Evolutionary conservation across 2,888 invertebrate species (phyloP).

Genomic region (Cerceris rybyensis): DNA sequence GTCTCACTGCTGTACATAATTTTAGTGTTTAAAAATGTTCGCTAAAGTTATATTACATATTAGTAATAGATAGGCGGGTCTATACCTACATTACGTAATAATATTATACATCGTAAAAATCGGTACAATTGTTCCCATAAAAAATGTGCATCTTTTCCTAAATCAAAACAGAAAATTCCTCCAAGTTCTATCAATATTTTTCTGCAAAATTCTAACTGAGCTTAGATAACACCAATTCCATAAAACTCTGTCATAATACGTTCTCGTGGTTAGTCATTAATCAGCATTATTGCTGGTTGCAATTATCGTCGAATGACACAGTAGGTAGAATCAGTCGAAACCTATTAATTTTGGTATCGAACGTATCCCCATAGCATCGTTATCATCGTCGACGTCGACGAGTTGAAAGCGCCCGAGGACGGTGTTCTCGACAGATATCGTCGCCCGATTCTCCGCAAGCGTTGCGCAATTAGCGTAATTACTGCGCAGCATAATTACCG

Average conservation of each 20-base stretch:
- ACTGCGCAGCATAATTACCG: slow-evolving; percentile 54
- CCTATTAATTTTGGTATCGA: neutral
- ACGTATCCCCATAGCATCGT: neutral
- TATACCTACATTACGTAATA: too few relatives aligned
- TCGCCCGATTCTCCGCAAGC: slow-evolving; percentile 3
- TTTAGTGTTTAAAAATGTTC: too few relatives aligned
- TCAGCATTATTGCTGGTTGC: neutral
- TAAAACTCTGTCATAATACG: too few relatives aligned
- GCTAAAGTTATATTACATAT: too few relatives aligned
- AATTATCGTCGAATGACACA: neutral
- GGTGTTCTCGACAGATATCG: slow-evolving; percentile 1
- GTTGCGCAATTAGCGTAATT: slow-evolving; percentile 63
- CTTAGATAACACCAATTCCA: too few relatives aligned
- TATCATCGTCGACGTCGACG: slow-evolving; percentile 6
- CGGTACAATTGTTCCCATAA: neutral
- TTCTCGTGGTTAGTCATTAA: neutral
- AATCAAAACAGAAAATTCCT: neutral
- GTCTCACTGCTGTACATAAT: too few relatives aligned
- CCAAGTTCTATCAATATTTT: too few relatives aligned
- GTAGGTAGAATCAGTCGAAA: neutral
- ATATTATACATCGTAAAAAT: too few relatives aligned
- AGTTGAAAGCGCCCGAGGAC: neutral
- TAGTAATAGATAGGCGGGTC: too few relatives aligned
- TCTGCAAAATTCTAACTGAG: too few relatives aligned
- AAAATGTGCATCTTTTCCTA: neutral